These are phyloP conservation scores for Dromiciops gliroides DNA, from an alignment of 2,113 vertebrate genomes.

Conservation along the genomic window DNA sequence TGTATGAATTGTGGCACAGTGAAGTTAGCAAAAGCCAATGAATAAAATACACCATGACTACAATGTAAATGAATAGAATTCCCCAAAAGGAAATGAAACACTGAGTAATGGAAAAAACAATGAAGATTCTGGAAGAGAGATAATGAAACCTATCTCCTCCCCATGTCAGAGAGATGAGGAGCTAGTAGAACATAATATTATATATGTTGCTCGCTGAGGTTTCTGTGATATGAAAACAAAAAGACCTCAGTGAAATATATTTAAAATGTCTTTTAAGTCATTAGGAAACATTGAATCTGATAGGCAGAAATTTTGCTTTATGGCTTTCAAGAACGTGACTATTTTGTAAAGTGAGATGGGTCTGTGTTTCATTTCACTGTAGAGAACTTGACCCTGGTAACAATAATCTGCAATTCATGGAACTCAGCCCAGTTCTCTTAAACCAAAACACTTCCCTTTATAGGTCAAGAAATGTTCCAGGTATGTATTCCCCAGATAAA, in stretches of 20 bases:
- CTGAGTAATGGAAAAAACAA: too few relatives aligned
- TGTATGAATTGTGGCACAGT: not conserved
- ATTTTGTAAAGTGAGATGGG: not conserved
- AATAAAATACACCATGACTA: too few relatives aligned
- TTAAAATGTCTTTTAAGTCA: too few relatives aligned
- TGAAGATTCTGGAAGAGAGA: not conserved
- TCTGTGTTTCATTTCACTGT: not conserved
- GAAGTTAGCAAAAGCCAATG: not conserved
- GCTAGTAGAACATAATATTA: not conserved
- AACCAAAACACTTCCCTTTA: not conserved
- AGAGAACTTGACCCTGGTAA: not conserved
- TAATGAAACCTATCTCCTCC: not conserved
- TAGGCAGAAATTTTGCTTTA: not conserved
- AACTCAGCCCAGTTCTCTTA: not conserved
- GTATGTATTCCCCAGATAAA: not conserved
- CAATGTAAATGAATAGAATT: not conserved
- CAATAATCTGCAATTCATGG: not conserved
- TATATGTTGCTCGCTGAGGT: not conserved
- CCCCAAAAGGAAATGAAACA: too few relatives aligned
- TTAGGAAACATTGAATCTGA: not conserved
- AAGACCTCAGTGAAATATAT: not conserved
- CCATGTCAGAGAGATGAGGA: not conserved
- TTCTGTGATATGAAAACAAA: not conserved
- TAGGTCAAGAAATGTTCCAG: not conserved
- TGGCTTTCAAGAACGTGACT: not conserved